phyloP scores from a whole-genome alignment of 2,113 vertebrate genomes.

The Microcebus tavaratra region DNA sequence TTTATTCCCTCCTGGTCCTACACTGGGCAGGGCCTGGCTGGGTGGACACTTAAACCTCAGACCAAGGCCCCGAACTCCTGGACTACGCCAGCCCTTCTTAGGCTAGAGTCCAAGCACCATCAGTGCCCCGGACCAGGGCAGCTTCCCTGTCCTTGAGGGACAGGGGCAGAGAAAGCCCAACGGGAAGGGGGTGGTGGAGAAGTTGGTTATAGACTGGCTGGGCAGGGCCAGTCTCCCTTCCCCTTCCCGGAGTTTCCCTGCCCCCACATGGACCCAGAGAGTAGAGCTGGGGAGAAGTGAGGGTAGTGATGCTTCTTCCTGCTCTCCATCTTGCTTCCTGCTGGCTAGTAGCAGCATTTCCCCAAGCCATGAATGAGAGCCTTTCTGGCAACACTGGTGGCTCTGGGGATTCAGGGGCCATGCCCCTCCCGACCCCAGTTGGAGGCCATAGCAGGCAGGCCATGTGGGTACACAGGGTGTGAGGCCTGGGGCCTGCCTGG shows the following conservation, averaged over 20 bases:
- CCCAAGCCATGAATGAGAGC: not conserved
- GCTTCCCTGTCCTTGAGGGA: not conserved
- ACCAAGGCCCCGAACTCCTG: not conserved
- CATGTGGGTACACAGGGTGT: not conserved
- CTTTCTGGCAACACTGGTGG: not conserved
- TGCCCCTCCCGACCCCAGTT: not conserved
- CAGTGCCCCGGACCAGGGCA: not conserved
- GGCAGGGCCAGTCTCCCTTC: not conserved
- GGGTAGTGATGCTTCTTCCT: not conserved
- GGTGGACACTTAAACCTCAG: not conserved
- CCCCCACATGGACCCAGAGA: not conserved
- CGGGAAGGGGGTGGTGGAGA: too few relatives aligned
- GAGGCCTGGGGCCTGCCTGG: not conserved
- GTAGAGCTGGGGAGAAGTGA: not conserved
- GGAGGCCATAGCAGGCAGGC: not conserved
- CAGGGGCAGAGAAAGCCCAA: not conserved
- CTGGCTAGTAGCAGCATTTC: not conserved
- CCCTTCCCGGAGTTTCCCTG: not conserved
- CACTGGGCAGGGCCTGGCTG: not conserved
- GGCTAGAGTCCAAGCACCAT: conserved; percentile 49
- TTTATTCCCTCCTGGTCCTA: not conserved
- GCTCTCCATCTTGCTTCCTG: not conserved
- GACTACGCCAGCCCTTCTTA: not conserved
- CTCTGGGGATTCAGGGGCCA: not conserved
- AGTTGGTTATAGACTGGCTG: not conserved